These are phyloP conservation scores for Mastomys coucha DNA, from an alignment of 2,113 vertebrate genomes.

Conservation along the genomic window DNA sequence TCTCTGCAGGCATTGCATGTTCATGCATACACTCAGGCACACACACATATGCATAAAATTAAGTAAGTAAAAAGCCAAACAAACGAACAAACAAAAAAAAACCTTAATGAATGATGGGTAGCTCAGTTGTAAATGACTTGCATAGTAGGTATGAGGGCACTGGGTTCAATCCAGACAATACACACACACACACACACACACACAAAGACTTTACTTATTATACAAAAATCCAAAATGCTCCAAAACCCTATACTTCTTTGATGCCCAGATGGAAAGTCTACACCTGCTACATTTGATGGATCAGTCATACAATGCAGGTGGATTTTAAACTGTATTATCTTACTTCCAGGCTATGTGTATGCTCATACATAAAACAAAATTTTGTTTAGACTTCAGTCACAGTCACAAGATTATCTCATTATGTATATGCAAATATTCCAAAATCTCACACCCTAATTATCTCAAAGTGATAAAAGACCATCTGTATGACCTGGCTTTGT, in stretches of 20 bases:
- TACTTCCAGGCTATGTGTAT: neutral
- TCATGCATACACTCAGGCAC: neutral
- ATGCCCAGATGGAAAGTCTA: neutral
- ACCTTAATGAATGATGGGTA: neutral
- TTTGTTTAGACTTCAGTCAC: neutral
- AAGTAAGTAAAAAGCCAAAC: neutral
- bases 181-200: neutral
- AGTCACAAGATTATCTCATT: neutral
- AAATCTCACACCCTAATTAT: neutral
- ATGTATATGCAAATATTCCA: neutral
- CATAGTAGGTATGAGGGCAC: neutral
- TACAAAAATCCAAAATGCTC: neutral
- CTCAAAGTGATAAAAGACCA: neutral
- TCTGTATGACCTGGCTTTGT: neutral
- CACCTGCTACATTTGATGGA: neutral
- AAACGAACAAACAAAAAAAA: neutral
- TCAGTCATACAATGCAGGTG: neutral
- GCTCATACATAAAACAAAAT: neutral
- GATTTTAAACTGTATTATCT: neutral
- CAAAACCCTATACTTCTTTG: neutral
- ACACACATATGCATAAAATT: neutral
- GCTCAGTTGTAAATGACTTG: neutral
- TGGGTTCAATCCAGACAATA: neutral
- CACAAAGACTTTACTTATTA: neutral
- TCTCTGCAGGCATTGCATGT: neutral